Percentiles rank a stretch among this genome's conserved stretches.
These are phyloP conservation scores for Rhipidura dahli DNA, from an alignment of 2,113 vertebrate genomes.

Conservation along the genomic window DNA sequence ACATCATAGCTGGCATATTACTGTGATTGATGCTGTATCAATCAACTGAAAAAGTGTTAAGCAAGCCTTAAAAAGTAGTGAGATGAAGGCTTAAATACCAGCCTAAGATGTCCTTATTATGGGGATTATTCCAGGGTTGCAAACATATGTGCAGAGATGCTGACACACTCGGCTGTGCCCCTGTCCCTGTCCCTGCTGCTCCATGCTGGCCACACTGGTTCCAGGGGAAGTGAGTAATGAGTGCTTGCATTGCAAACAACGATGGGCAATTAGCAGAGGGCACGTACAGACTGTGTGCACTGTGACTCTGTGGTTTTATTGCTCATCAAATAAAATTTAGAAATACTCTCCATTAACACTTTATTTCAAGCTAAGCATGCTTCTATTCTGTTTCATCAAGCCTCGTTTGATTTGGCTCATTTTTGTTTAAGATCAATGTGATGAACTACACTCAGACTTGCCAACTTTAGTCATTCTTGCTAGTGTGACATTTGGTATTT, in stretches of 20 bases:
- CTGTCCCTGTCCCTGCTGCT: not conserved
- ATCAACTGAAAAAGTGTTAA: not conserved
- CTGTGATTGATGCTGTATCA: not conserved
- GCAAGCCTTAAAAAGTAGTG: conserved; percentile 5
- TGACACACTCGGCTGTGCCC: not conserved
- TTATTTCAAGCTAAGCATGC: not conserved
- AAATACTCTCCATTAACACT: not conserved
- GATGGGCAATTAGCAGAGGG: not conserved
- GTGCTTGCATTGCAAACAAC: accelerated
- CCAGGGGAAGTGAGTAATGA: not conserved
- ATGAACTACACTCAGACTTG: not conserved
- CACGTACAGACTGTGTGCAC: not conserved
- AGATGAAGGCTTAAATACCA: not conserved
- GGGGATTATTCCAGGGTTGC: not conserved
- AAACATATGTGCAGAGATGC: not conserved
- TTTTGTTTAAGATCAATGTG: not conserved
- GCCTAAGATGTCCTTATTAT: not conserved
- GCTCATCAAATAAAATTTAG: not conserved
- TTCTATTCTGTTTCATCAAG: not conserved
- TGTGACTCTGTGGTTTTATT: not conserved
- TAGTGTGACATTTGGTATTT: not conserved
- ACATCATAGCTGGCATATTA: not conserved
- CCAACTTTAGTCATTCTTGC: not conserved
- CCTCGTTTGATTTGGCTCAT: not conserved
- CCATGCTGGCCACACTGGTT: not conserved